Evolutionary conservation across 2,113 vertebrate species (phyloP), one percentile per base, ranked within the genome.

Genomic region (Albula glossodonta): DNA sequence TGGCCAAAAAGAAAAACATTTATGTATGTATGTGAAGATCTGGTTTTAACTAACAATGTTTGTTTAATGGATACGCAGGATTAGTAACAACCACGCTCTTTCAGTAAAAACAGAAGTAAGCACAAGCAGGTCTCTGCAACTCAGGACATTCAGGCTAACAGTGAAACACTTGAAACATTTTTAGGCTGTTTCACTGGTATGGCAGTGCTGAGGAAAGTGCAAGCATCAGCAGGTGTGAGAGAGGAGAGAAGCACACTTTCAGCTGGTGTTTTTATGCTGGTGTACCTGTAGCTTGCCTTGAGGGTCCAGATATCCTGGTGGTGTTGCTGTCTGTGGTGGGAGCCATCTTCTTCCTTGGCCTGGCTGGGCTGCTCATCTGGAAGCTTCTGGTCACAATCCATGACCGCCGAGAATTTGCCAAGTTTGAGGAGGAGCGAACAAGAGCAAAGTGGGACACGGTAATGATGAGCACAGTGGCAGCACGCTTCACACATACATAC

Each of bases 341-440:
- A 0, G 97, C 98, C 90, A 97, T 99, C 91, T 92, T 99, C 83
- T 95, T 99, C 85, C 94, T 99, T 0, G 98, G 98, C 79, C 93
- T 99, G 0, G 93, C 96, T 0, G 93, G 96, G 0, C 94, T 99
- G 88, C 96, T 99, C 88, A 97, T 99, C 93, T 99, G 98, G 98
- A 99, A 99, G 89, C 95, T 99, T 70, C 96, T 99, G 86, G 96
- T 99, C 89, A 99, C 98, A 85, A 97, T 99, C 91, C 98, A 99
- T 0, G 98, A 99, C 94, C 96, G 98, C 2, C 95, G 97, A 0
- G 98, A 99, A 89, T 99, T 99, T 0, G 98, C 97, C 11, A 98
- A 96, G 86, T 99, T 99, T 0, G 98, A 99, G 91, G 98, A 99
- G 90, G 98, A 99, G 89, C 94, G 98, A 2, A 96, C 97, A 60